A percentile compares a stretch with the other conserved stretches of the same genome.
These are phyloP conservation scores for Lepilemur ruficaudatus DNA, from an alignment of 2,797 vertebrate genomes.

Conservation along the genomic window DNA sequence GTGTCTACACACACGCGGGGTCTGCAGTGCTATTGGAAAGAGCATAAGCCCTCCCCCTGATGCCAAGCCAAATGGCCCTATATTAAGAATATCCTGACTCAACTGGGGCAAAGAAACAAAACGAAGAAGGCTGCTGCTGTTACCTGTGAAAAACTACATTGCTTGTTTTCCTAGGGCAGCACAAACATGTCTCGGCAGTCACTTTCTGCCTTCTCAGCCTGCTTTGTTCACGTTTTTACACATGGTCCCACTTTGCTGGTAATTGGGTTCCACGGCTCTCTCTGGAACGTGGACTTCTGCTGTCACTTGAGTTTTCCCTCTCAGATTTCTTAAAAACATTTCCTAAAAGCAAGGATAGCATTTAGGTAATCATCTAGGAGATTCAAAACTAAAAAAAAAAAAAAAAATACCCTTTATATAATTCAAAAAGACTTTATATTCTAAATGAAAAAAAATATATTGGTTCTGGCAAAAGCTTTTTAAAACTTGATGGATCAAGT, in stretches of 20 bases:
- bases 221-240: constrained; percentile 11
- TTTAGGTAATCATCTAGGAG: neutral
- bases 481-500: neutral
- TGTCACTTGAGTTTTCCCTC: constrained; percentile 45
- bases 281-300: constrained; percentile 25
- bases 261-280: constrained; percentile 47
- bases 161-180: constrained; percentile 60
- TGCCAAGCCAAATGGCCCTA: constrained; percentile 59
- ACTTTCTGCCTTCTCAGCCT: constrained; percentile 14
- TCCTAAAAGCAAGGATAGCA: neutral
- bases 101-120: constrained; percentile 66
- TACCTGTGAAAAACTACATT: constrained; percentile 69
- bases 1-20: constrained; percentile 64
- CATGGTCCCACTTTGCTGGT: constrained; percentile 46
- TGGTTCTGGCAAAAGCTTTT: constrained; percentile 4
- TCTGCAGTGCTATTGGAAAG: constrained; percentile 58
- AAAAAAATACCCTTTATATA: neutral
- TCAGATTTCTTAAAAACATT: neutral
- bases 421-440: neutral
- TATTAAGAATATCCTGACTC: constrained; percentile 66
- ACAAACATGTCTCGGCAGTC: neutral
- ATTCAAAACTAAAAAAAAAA: neutral
- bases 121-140: constrained; percentile 50
- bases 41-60: constrained; percentile 61
- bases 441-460: neutral